Evolutionary conservation across 2,888 invertebrate genomes (phyloP), one percentile per base, ranked within the genome.

Genomic region (Synanthedon formicaeformis): DNA sequence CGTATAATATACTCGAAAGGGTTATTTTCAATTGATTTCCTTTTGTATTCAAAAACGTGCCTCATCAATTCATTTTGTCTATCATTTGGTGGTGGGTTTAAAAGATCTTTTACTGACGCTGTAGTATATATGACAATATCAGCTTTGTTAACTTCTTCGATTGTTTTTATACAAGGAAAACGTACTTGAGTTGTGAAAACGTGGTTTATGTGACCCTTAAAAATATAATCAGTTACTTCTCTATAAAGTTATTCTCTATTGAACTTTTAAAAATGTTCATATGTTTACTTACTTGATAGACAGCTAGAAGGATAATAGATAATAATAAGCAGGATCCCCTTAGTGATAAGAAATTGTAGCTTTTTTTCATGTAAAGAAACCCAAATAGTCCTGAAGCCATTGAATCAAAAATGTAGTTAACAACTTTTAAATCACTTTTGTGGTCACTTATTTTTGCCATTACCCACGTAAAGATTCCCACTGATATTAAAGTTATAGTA

Each of bases 201-300:
- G 57, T 69, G 68, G 61, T 71, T 78, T 13, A 75, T 60, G 55
- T 75, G 65, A 23, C 78, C 60, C 79, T 79, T 34, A 10, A 34
- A 34, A 34, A 34, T 34, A 34, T 34, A 34, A 34, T 34, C 34
- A 34, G 34, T 34, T 34, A 34, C 34, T 10, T 34, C 1, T 34
- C 10, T 34, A 34, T 10, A 34, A 34, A 34, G 10, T n/a, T n/a
- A 2, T 27, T 27, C 6, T 8, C 34, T 6, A 34, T 34, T 2
- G 34, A 34, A 34, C 10, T 34, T 8, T 13, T 5, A 45, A 45
- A 41, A 13, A 13, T 6, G 13, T 45, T 12, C 2, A 1, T 13
- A 13, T 13, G 12, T 41, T 41, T 41, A 45, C 45, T 45, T 45
- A 45, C 14, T 45, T 45, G n/a, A 8, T 45, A 45, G 12, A 45